Conservation (phyloP, 2,113 vertebrate genomes). For the Nothocercus julius region DNA sequence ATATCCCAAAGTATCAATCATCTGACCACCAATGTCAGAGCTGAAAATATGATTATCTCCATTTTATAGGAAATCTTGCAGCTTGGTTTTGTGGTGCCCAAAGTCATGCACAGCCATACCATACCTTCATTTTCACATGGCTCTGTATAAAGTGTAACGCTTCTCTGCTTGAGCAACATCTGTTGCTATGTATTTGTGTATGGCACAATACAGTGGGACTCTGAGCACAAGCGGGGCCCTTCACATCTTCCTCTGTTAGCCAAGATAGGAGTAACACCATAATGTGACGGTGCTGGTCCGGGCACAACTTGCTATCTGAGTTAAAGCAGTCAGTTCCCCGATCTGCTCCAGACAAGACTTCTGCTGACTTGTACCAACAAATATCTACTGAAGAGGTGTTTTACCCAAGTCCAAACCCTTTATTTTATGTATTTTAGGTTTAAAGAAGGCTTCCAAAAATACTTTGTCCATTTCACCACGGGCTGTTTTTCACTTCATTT, state of each 20-base stretch:
- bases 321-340: background rate
- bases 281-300: background rate
- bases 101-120: background rate
- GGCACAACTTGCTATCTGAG: background rate
- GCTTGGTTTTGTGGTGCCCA: background rate
- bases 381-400: background rate
- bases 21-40: background rate
- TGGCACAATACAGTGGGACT: background rate
- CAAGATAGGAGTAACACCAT: background rate
- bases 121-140: background rate
- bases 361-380: background rate
- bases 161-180: background rate
- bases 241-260: background rate
- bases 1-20: constrained; percentile 4
- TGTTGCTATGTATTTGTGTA: background rate
- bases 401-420: background rate
- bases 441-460: background rate
- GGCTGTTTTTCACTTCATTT: background rate
- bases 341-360: background rate
- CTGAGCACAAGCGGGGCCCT: background rate
- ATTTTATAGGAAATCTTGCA: background rate
- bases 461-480: background rate
- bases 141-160: background rate
- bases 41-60: constrained; percentile 10
- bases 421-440: background rate